A percentile compares a stretch with the other conserved stretches of the same genome.
Evolutionary conservation across 2,888 invertebrate species (phyloP).

Genomic region (Lottia scabra): DNA sequence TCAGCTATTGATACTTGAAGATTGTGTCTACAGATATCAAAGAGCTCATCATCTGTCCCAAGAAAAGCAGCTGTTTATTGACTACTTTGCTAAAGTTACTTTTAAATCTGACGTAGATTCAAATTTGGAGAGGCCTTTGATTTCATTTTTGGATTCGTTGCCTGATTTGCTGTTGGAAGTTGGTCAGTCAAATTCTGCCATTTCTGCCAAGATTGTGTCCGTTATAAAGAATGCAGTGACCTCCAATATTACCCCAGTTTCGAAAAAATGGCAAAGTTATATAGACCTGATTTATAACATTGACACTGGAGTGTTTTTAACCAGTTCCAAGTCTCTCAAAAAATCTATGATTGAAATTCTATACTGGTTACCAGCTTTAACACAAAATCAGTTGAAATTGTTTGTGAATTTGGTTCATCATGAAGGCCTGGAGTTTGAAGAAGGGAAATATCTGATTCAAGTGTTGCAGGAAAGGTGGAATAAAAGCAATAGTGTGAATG

Average conservation of each 20-base stretch:
- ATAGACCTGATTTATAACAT: background rate
- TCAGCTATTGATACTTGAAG: constrained; percentile 26
- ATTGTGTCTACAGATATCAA: constrained; percentile 31
- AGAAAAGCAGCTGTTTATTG: constrained; percentile 38
- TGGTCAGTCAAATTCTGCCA: background rate
- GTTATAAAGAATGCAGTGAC: background rate
- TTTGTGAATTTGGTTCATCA: background rate
- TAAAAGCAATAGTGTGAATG: background rate
- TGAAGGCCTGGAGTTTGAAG: background rate
- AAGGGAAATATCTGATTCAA: background rate
- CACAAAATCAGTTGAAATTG: background rate
- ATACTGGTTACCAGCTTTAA: background rate
- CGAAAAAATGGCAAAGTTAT: background rate
- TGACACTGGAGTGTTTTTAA: background rate
- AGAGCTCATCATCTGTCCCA: constrained; percentile 33
- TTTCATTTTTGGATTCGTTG: background rate
- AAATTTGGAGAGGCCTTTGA: background rate
- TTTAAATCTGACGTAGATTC: background rate
- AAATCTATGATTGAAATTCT: background rate
- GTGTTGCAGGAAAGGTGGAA: background rate
- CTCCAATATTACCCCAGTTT: background rate
- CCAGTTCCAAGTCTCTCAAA: background rate
- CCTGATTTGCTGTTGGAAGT: background rate
- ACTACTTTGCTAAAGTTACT: constrained; percentile 36
- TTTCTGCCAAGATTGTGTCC: background rate